phyloP scores from a whole-genome alignment of 2,797 vertebrate genomes.

The Lepidocolaptes lacrymiger region DNA sequence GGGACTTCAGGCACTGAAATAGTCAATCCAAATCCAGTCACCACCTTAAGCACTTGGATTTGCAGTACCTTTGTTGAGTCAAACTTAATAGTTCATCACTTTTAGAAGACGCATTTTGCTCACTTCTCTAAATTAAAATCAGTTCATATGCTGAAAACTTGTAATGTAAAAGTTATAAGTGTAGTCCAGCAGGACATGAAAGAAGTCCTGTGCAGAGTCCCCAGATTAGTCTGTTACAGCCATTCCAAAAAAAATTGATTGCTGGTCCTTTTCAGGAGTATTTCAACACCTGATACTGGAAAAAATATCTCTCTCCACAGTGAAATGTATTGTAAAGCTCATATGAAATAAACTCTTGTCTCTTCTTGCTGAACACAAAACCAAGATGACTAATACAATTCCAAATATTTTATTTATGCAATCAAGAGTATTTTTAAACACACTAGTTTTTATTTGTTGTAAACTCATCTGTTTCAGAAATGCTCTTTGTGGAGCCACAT shows the following conservation, averaged over 20 bases:
- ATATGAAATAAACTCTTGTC: not conserved
- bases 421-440: not conserved
- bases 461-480: not conserved
- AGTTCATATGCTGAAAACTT: not conserved
- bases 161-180: not conserved
- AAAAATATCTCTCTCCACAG: not conserved
- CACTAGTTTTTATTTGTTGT: not conserved
- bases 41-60: not conserved
- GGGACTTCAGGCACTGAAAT: not conserved
- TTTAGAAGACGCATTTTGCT: not conserved
- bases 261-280: not conserved
- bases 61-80: not conserved
- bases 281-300: not conserved
- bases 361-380: not conserved
- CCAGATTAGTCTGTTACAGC: not conserved
- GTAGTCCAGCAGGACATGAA: not conserved
- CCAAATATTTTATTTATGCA: not conserved
- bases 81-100: not conserved
- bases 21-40: not conserved
- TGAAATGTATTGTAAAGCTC: not conserved
- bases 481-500: not conserved
- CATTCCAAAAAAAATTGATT: not conserved
- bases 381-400: not conserved
- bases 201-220: not conserved
- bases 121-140: not conserved